phyloP scores from a whole-genome alignment of 2,797 vertebrate genomes.

The Anguilla megastoma region DNA sequence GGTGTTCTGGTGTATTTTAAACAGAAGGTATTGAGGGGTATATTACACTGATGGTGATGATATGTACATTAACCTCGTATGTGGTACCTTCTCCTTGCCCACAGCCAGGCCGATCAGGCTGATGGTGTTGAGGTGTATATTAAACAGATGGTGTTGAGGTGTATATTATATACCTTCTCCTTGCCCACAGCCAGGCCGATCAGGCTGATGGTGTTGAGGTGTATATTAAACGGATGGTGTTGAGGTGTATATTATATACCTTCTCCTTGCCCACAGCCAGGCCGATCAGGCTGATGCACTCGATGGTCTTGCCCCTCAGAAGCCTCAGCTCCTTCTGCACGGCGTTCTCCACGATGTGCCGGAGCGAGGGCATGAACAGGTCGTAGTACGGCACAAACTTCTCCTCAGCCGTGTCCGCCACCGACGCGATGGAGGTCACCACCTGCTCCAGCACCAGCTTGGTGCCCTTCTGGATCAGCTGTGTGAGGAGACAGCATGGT shows the following conservation, averaged over 20 bases:
- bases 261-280: slow-evolving; percentile 98
- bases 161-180: no score
- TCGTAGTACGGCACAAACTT: slow-evolving; percentile 98
- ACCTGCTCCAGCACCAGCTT: slow-evolving; percentile 98
- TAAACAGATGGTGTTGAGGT: background rate
- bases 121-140: background rate
- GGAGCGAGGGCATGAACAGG: slow-evolving; percentile 95
- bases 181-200: no score
- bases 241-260: slow-evolving; percentile 58
- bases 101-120: no score
- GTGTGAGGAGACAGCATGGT: background rate
- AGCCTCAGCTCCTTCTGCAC: slow-evolving; percentile 96
- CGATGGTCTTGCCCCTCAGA: slow-evolving; percentile 95
- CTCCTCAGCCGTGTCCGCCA: slow-evolving; percentile 97
- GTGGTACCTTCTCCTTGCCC: no score
- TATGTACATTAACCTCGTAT: no score
- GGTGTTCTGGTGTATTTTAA: no score
- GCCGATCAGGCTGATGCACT: slow-evolving; percentile 98
- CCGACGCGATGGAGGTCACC: slow-evolving; percentile 97
- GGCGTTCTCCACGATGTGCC: slow-evolving; percentile 96
- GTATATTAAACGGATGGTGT: background rate
- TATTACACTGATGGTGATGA: no score
- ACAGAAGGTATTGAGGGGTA: no score
- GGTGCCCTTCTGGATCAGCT: slow-evolving; percentile 97
- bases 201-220: background rate